A percentile compares a stretch with the other conserved stretches of the same genome.
These are phyloP conservation scores for Petrosia ficiformis DNA, from an alignment of 37 sponge, comb jelly and placozoan species.

Conservation along the genomic window DNA sequence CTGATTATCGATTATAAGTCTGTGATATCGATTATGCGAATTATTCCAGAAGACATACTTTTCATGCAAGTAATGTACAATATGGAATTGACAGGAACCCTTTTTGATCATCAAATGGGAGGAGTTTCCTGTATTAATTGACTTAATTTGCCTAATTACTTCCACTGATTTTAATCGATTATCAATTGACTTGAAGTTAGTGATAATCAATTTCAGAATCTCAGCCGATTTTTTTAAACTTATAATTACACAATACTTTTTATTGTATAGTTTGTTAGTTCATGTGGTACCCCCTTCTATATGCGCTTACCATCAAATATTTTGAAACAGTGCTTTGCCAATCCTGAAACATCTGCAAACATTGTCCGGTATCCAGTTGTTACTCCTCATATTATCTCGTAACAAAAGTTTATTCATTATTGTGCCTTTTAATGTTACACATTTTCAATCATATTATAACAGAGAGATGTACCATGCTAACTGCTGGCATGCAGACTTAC, in stretches of 20 bases:
- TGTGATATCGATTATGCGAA: too few relatives aligned
- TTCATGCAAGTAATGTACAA: too few relatives aligned
- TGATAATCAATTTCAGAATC: too few relatives aligned
- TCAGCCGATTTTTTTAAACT: too few relatives aligned
- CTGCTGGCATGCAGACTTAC: constrained; percentile 1
- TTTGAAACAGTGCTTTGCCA: not conserved
- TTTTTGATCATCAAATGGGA: too few relatives aligned
- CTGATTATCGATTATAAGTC: too few relatives aligned
- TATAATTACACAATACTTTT: not conserved
- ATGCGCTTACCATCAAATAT: not conserved
- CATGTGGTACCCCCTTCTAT: constrained; percentile 1
- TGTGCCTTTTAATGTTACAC: not conserved
- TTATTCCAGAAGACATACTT: too few relatives aligned
- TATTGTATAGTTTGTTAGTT: not conserved
- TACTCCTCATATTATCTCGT: not conserved
- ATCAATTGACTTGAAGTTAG: too few relatives aligned
- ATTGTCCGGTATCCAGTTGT: not conserved
- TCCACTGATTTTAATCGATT: too few relatives aligned
- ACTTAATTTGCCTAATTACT: too few relatives aligned
- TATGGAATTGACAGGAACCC: too few relatives aligned
- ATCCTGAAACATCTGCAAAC: not conserved
- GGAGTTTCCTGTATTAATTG: too few relatives aligned
- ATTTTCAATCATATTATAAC: not conserved
- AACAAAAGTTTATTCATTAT: not conserved
- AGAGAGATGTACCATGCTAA: constrained; percentile 14